Conservation (phyloP, 1,140 invertebrate genomes). For the Berghia stephanieae region DNA sequence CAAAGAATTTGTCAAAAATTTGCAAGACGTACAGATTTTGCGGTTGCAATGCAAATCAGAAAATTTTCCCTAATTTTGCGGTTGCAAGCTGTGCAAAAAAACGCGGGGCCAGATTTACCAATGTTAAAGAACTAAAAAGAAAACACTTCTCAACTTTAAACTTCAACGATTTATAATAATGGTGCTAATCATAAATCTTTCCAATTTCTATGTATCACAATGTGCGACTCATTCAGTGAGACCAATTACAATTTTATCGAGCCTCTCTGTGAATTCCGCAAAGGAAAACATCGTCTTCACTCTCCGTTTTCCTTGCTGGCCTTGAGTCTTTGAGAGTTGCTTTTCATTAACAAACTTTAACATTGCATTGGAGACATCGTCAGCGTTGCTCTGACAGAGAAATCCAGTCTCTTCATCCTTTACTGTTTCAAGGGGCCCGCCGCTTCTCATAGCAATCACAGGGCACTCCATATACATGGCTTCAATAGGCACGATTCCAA, state of each 20-base stretch:
- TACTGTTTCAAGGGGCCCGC: conserved; percentile 95
- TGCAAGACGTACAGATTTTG: no score
- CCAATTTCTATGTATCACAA: no score
- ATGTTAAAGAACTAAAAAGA: no score
- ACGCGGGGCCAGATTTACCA: no score
- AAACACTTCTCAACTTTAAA: no score
- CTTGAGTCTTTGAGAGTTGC: conserved; percentile 73
- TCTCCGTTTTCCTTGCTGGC: conserved; percentile 75
- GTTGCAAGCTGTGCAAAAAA: no score
- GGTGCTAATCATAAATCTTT: no score
- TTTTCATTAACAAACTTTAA: conserved; percentile 72
- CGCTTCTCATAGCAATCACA: conserved; percentile 93
- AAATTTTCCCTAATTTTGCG: no score
- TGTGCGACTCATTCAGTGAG: no score
- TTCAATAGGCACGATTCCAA: conserved; percentile 99
- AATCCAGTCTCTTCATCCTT: conserved; percentile 89
- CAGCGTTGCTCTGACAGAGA: conserved; percentile 76
- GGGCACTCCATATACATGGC: conserved; percentile 95
- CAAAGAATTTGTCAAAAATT: no score
- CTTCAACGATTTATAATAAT: no score
- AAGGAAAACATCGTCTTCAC: conserved; percentile 84
- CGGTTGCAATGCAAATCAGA: no score
- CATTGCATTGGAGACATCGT: conserved; percentile 84
- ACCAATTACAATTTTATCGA: conserved; percentile 76
- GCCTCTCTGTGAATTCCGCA: conserved; percentile 76